Evolutionary conservation across 2,797 vertebrate genomes (phyloP), one percentile per base, ranked within the genome.

Genomic region (Alauda arvensis): DNA sequence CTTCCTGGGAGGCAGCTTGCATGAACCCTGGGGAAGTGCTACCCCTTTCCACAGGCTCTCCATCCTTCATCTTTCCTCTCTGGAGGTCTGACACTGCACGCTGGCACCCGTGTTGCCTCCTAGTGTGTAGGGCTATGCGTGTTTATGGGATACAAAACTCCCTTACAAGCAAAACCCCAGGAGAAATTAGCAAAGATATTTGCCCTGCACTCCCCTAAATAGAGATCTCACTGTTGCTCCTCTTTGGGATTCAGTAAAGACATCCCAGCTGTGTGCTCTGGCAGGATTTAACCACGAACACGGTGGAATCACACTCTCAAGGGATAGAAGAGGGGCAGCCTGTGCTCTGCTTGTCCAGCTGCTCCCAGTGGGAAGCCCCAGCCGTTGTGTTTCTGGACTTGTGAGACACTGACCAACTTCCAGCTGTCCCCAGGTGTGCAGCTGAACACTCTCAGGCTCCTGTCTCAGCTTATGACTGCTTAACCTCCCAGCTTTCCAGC

Each of bases 361-460:
- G 77, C 33, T 89, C 40, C 66, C 3, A 0, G 12, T 0, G 18
- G 77, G 57, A 77, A 80, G 42, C 70, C 51, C 61, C 46, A 19
- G 75, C 39, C 0, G 0, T 5, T 29, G 55, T 14, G 12, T 52
- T 71, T 33, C 46, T 26, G 56, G 34, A 12, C 5, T n/a, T 39
- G 40, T 5, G 39, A 4, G 37, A 10, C 29, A 7, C 39, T 63
- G 23, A 29, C 10, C 18, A 12, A 19, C 18, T 67, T 67, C 83
- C 77, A 87, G 66, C 45, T 74, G 42, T 87, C 77, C 71, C 66
- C 91, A 91, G 87, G 42, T 68, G 75, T 83, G 78, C 21, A 18
- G 34, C 49, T 45, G 42, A 74, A 29, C 5, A 14, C 28, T 14
- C 18, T 16, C 33, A 60, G 1, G 8, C 46, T 76, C 6, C 1